phyloP scores from a whole-genome alignment of 2,113 vertebrate genomes.

The Tyto alba region DNA sequence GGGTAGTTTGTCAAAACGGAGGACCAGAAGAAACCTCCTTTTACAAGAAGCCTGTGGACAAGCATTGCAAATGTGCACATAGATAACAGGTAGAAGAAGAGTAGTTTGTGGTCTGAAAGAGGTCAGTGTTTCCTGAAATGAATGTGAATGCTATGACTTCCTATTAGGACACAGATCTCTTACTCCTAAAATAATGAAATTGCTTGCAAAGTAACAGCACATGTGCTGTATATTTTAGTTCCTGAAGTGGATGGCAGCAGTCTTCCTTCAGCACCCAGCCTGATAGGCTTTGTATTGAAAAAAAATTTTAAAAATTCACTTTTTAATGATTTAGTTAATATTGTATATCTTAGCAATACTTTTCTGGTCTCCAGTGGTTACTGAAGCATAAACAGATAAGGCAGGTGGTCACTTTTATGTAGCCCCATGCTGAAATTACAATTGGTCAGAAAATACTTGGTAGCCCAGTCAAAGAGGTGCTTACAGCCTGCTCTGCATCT shows the following conservation, averaged over 20 bases:
- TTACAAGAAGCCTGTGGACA: slow-evolving; percentile 2
- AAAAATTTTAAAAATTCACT: neutral
- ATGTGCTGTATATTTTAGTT: slow-evolving; percentile 1
- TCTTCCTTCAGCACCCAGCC: neutral
- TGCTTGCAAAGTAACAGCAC: neutral
- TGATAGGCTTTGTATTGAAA: neutral
- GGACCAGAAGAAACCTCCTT: neutral
- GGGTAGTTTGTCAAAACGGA: neutral
- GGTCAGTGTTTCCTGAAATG: slow-evolving; percentile 37
- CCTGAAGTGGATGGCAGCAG: neutral
- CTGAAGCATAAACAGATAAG: neutral
- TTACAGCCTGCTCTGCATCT: neutral
- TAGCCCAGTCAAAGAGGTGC: neutral
- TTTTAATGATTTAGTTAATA: slow-evolving; percentile 1
- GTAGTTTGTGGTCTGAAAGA: neutral
- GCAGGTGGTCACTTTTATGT: neutral
- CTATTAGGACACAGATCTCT: neutral
- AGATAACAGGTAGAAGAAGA: neutral
- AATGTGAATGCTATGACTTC: slow-evolving; percentile 67
- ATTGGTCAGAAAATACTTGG: neutral
- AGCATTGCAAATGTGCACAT: neutral
- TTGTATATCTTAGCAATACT: neutral
- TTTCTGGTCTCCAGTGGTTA: neutral
- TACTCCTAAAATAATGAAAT: slow-evolving; percentile 1
- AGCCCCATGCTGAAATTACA: neutral